These are phyloP conservation scores for Catostomus latipinnis DNA, from an alignment of 2,797 vertebrate genomes.

Conservation along the genomic window DNA sequence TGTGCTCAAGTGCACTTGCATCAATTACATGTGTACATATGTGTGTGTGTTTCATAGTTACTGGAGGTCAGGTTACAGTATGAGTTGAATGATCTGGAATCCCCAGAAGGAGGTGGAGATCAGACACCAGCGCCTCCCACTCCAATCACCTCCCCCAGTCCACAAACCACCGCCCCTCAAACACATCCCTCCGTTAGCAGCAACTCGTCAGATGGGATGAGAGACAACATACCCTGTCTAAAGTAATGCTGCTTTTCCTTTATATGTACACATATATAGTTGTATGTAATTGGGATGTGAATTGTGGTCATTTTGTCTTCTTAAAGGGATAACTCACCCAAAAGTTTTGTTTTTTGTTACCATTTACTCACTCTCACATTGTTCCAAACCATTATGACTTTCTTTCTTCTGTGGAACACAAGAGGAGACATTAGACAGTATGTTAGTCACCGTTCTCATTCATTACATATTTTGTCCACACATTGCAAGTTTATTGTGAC, in stretches of 20 bases:
- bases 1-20: constrained; percentile 18
- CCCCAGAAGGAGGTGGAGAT: constrained; percentile 87
- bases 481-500: no score
- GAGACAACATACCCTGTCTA: constrained; percentile 95
- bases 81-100: constrained; percentile 91
- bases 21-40: constrained; percentile 4
- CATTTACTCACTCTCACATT: no score
- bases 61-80: constrained; percentile 94
- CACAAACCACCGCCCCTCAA: constrained; percentile 87
- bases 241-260: constrained; percentile 78
- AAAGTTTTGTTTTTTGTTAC: no score
- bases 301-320: no score
- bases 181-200: constrained; percentile 95
- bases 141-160: constrained; percentile 85
- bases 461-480: no score
- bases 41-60: constrained; percentile 75
- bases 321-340: no score
- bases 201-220: constrained; percentile 93
- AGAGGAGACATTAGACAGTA: no score
- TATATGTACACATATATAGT: no score
- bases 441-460: no score
- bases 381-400: no score
- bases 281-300: no score
- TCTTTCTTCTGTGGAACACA: no score
- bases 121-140: constrained; percentile 87